Evolutionary conservation across 1,140 invertebrate genomes (phyloP).

Genomic region (Apocrypta bakeri): DNA sequence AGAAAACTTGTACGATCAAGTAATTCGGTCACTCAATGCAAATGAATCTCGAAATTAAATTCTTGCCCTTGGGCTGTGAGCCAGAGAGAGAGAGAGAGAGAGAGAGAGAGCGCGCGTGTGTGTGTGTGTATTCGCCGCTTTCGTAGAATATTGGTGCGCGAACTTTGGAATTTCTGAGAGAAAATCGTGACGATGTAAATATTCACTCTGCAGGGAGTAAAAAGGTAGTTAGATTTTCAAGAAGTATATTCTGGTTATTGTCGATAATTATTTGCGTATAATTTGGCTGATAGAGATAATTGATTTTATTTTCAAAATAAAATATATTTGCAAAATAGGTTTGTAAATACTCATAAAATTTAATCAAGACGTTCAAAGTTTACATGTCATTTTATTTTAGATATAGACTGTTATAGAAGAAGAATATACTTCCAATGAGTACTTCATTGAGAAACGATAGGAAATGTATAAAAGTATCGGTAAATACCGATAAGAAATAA

Average conservation of each 20-base stretch:
- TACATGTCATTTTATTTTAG: too few species aligned
- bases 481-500: too few species aligned
- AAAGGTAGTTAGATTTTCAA: background rate
- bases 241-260: background rate
- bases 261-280: too few species aligned
- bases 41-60: constrained; percentile 43
- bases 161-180: background rate
- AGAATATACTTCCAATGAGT: too few species aligned
- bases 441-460: too few species aligned
- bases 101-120: background rate
- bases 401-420: too few species aligned
- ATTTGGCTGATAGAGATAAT: too few species aligned
- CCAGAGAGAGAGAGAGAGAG: background rate
- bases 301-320: too few species aligned
- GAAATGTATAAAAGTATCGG: too few species aligned
- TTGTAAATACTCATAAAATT: too few species aligned
- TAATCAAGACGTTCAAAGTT: too few species aligned
- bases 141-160: background rate
- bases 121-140: background rate
- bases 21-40: constrained; percentile 44
- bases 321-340: too few species aligned
- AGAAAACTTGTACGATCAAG: background rate
- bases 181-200: background rate
- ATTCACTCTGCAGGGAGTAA: background rate
- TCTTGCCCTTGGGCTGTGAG: constrained; percentile 13